Evolutionary conservation across 2,113 vertebrate genomes (phyloP), one percentile per base, ranked within the genome.

Genomic region (Promerops cafer): DNA sequence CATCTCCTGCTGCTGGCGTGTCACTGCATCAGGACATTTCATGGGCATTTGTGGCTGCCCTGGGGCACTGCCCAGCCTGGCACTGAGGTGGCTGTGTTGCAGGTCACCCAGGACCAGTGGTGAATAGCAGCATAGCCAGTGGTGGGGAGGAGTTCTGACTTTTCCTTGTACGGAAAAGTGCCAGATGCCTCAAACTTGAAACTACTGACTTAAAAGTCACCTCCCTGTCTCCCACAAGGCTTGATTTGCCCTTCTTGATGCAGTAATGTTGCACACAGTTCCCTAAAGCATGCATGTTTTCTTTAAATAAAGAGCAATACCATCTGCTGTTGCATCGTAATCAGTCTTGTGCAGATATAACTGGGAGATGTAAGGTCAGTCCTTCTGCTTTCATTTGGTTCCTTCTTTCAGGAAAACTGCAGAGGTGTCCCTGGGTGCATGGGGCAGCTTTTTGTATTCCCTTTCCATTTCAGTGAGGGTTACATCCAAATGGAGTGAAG

Each of bases 91-190:
- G 6, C 11, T 87, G 56, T 28, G 54, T 3, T 54, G 33, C 59
- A 35, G 75, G 35, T 33, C 23, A 8, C 35, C 2, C 4, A 3
- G 61, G 21, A 13, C 0, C 10, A 23, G 68, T 4, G 50, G 37
- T 33, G 49, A 70, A 13, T 0, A 49, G 77, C 27, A 10, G n/a
- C 27, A 42, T 0, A 26, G 19, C 2, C 2, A 45, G 5, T 2
- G 40, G 22, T 20, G n/a, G 77, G 42, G 45, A 77, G 54, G 33
- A 30, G 37, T 23, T 49, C 57, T 33, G 42, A 89, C 40, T 13
- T 37, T 65, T 87, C 11, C 40, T 72, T 26, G 30, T 37, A 6
- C 31, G 53, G 49, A 72, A 63, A 79, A 83, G n/a, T 30, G 26
- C 28, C 63, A 63, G 33, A 40, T 54, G 83, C 40, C 37, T 83